Evolutionary conservation across 2,113 vertebrate genomes (phyloP).

Genomic region (Rhadina sibilatrix): DNA sequence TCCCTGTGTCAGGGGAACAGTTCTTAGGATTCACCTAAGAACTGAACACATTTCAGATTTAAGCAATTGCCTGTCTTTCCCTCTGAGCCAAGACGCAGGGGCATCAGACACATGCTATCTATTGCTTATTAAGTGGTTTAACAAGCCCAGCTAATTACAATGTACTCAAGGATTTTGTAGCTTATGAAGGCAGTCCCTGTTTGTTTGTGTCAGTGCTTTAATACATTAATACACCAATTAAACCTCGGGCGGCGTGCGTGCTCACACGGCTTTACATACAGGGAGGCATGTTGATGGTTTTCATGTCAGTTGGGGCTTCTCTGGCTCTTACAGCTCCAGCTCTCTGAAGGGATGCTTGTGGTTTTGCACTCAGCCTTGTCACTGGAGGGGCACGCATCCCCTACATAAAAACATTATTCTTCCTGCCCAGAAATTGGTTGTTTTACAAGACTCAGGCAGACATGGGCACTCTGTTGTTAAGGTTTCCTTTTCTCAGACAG

Average conservation of each 20-base stretch:
- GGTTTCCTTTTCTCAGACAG: not conserved
- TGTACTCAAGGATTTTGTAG: conserved; percentile 34
- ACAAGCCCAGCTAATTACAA: conserved; percentile 22
- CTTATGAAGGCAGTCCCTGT: conserved; percentile 18
- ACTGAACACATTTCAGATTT: not conserved
- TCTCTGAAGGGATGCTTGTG: not conserved
- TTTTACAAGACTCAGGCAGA: conserved; percentile 7
- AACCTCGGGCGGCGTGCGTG: not conserved
- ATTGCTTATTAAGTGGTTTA: conserved; percentile 37
- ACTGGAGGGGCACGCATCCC: not conserved
- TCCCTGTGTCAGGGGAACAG: not conserved
- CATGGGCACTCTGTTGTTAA: not conserved
- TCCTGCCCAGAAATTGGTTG: not conserved
- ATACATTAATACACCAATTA: conserved; percentile 32
- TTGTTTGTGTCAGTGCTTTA: conserved; percentile 51
- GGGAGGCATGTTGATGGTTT: not conserved
- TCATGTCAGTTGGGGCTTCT: not conserved
- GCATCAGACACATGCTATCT: not conserved
- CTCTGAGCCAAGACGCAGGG: not conserved
- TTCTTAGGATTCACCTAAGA: not conserved
- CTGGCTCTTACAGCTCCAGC: not conserved
- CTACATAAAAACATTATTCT: not conserved
- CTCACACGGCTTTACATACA: not conserved
- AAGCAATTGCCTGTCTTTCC: not conserved
- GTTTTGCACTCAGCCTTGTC: not conserved